Evolutionary conservation across 2,888 invertebrate species (phyloP), one percentile per base, ranked within the genome.

Genomic region (Trichogramma evanescens): DNA sequence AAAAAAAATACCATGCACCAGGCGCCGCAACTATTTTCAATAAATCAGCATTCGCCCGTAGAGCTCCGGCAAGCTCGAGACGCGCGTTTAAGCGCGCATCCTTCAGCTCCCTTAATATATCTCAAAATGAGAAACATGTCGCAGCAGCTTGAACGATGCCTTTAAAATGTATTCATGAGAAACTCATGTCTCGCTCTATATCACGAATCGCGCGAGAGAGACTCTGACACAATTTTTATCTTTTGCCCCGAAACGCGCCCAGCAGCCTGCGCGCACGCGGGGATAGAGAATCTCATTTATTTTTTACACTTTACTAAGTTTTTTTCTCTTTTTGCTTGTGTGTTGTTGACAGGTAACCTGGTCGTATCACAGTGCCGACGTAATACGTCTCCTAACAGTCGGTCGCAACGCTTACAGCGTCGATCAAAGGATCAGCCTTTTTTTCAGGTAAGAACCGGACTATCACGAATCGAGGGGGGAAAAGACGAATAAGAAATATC

Each of bases 301-400:
- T 10, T 55, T 26, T 9, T 6, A 4, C 49, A 9, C 38, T 54
- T 26, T 2, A 26, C 26, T 3, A 26, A 26, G 26, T 26, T 26
- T 26, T 26, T 26, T 26, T 26, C 2, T 26, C 26, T 26, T 26
- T 26, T 26, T 26, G 26, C 26, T 26, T 26, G 26, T 26, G 40
- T 55, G 40, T 55, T 10, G 10, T 48, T 79, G 77, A 38, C 78
- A 85, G 85, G 85, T 85, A 65, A 84, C 84, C 59, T 85, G 84
- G 85, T 73, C 83, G 53, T 82, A 83, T 67, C 81, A 82, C 64
- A 81, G 80, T 70, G 79, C 79, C 59, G 82, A 84, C 65, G 82
- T 80, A 42, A 81, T 85, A 68, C 82, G 83, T 66, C 77, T 85
- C 65, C 78, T 85, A 60, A 84, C 84, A 4, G 83, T 84, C 8